A percentile compares a stretch with the other conserved stretches of the same genome.
phyloP scores from a whole-genome alignment of 2,113 vertebrate genomes.

The Corydoras sp. region DNA sequence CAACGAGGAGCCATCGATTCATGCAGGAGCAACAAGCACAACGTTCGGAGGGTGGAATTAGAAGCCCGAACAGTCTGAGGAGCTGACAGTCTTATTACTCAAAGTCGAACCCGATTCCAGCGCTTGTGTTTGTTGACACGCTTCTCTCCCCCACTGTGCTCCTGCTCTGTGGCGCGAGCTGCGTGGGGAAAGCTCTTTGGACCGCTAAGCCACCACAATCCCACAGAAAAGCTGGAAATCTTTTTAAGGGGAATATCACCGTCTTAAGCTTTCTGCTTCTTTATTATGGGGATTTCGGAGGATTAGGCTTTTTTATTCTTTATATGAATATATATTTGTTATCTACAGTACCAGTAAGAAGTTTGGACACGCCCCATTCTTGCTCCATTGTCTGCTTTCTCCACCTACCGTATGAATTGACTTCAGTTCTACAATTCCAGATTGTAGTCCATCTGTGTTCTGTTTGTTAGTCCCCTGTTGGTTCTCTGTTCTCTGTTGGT shows the following conservation, averaged over 20 bases:
- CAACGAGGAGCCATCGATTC: constrained; percentile 47
- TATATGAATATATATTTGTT: not conserved
- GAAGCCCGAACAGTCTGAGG: constrained; percentile 56
- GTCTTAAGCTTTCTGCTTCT: constrained; percentile 60
- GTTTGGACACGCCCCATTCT: no score
- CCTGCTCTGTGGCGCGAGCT: constrained; percentile 36
- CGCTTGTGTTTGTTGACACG: constrained; percentile 1
- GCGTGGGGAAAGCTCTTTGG: constrained; percentile 61
- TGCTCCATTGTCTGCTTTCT: no score
- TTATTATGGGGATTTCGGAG: constrained; percentile 40
- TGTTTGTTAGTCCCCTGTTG: no score
- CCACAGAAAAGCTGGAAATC: constrained; percentile 63
- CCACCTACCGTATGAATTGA: no score
- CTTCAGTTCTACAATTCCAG: no score
- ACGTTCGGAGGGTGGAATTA: constrained; percentile 54
- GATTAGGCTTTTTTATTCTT: constrained; percentile 33
- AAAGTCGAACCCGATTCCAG: constrained; percentile 53
- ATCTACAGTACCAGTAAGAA: no score
- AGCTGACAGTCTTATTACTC: constrained; percentile 51
- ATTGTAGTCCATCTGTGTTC: no score
- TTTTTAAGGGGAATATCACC: constrained; percentile 64
- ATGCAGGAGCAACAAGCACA: constrained; percentile 49
- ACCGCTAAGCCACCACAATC: constrained; percentile 64
- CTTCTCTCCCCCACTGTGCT: not conserved
- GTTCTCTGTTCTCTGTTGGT: no score